Conservation (phyloP, 2,888 invertebrate species). For the Eurytoma californica region DNA sequence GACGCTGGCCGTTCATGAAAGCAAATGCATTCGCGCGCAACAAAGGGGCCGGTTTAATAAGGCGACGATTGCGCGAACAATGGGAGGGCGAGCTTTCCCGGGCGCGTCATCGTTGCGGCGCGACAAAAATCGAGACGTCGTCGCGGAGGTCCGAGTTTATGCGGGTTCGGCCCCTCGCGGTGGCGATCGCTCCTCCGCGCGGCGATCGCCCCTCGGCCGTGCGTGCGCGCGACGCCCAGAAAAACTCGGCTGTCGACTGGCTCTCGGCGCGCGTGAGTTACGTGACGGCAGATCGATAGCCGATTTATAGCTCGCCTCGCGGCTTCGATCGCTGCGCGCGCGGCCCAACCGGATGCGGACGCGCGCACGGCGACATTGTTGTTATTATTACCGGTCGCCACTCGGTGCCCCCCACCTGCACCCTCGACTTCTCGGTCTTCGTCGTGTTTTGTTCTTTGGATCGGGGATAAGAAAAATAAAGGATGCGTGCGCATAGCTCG, state of each 20-base stretch:
- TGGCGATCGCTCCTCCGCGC: neutral
- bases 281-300: conserved; percentile 67
- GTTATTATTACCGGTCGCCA: conserved; percentile 22
- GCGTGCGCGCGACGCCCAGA: conserved; percentile 16
- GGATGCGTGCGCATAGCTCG: neutral
- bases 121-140: conserved; percentile 38
- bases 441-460: neutral
- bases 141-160: conserved; percentile 16
- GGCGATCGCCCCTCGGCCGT: conserved; percentile 16
- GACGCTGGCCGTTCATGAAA: neutral
- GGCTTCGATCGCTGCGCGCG: conserved; percentile 35
- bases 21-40: conserved; percentile 18
- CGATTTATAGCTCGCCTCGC: conserved; percentile 65
- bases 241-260: conserved; percentile 62
- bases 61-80: conserved; percentile 8
- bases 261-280: conserved; percentile 68
- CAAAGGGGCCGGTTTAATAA: conserved; percentile 11
- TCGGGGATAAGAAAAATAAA: neutral
- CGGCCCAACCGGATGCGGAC: conserved; percentile 62
- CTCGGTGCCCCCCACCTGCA: neutral
- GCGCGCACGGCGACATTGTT: conserved; percentile 54
- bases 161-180: neutral
- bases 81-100: neutral
- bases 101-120: conserved; percentile 18
- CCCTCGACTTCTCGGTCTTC: neutral